Evolutionary conservation across 2,888 invertebrate species (phyloP).

Genomic region (Oeneis ivallda): DNA sequence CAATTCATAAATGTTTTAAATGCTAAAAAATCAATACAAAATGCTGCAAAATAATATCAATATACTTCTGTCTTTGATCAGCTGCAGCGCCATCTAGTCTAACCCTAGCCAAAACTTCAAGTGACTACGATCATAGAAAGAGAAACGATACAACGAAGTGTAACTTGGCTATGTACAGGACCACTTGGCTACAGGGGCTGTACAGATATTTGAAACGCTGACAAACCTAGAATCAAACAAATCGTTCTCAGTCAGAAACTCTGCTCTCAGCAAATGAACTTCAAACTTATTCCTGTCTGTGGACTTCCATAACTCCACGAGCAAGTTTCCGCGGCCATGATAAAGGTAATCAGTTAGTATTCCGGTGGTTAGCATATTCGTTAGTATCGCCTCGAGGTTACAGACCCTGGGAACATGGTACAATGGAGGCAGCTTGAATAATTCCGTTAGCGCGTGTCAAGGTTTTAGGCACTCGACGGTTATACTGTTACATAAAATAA

Average conservation of each 20-base stretch:
- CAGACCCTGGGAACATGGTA: conserved; percentile 57
- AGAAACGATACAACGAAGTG: no score
- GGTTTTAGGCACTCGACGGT: not conserved
- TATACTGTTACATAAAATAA: not conserved
- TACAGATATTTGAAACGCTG: not conserved
- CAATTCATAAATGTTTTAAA: no score
- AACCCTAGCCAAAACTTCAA: no score
- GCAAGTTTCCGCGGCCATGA: conserved; percentile 54
- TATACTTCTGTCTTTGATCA: no score
- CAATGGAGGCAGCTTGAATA: conserved; percentile 7
- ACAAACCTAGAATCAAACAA: conserved; percentile 30
- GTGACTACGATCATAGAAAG: no score
- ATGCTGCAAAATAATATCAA: no score
- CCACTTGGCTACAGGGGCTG: no score
- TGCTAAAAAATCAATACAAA: no score
- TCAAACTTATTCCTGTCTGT: conserved; percentile 41
- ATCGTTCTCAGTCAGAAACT: conserved; percentile 26
- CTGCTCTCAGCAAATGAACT: conserved; percentile 34
- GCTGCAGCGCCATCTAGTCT: no score
- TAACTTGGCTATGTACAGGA: no score
- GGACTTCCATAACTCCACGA: conserved; percentile 57
- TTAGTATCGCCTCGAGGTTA: conserved; percentile 59
- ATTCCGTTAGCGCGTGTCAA: conserved; percentile 7
- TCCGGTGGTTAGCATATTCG: conserved; percentile 59
- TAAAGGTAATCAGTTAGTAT: conserved; percentile 56